Evolutionary conservation across 1,140 invertebrate genomes (phyloP).

Genomic region (Caenorhabditis briggsae): DNA sequence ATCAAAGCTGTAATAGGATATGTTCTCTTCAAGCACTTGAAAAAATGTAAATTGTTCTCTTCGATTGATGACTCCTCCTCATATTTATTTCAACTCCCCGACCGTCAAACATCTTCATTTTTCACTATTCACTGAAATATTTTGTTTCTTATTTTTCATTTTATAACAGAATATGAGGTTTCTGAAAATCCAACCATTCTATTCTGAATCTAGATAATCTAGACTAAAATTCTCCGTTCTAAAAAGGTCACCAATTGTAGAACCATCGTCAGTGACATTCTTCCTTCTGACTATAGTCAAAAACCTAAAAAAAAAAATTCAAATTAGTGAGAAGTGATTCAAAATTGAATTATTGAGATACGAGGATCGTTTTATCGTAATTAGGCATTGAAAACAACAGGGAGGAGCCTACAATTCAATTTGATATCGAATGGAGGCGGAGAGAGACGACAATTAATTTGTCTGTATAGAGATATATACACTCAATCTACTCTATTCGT

Average conservation of each 20-base stretch:
- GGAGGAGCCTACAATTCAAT: conserved; percentile 22
- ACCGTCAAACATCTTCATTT: conserved; percentile 29
- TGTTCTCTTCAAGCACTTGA: not conserved
- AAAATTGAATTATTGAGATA: not conserved
- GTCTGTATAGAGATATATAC: not conserved
- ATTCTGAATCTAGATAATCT: not conserved
- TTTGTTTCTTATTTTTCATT: not conserved
- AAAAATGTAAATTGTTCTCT: conserved; percentile 50
- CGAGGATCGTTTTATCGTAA: conserved; percentile 31
- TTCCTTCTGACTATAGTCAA: not conserved
- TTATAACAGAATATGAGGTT: not conserved
- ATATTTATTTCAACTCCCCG: conserved; percentile 28
- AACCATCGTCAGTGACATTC: not conserved
- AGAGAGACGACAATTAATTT: not conserved
- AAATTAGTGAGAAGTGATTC: conserved; percentile 22
- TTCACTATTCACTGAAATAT: conserved; percentile 6
- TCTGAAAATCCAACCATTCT: not conserved
- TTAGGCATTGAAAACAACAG: conserved; percentile 21
- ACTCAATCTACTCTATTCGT: not conserved
- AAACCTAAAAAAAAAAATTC: conserved; percentile 7
- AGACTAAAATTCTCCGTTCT: not conserved
- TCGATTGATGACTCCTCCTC: conserved; percentile 9
- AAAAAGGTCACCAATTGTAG: conserved; percentile 22
- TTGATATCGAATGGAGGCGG: conserved; percentile 25
- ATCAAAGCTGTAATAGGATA: conserved; percentile 39